Evolutionary conservation across 2,888 invertebrate genomes (phyloP).

Genomic region (Drosophila rubida): DNA sequence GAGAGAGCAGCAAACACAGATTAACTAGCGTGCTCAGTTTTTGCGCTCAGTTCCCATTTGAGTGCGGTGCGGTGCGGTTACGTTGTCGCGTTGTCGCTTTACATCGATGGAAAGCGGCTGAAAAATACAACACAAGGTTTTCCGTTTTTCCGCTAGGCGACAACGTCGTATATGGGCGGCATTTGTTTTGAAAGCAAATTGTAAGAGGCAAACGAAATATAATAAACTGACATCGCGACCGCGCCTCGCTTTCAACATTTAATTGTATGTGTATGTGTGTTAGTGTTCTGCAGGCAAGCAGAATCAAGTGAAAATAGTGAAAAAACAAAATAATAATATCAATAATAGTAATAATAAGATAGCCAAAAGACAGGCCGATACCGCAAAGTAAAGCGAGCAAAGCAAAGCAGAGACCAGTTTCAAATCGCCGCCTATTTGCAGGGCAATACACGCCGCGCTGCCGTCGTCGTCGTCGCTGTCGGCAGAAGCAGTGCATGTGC

Average conservation of each 20-base stretch:
- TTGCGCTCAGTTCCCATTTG: constrained; percentile 60
- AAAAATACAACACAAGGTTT: constrained; percentile 65
- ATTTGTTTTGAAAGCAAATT: constrained; percentile 74
- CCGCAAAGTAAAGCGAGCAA: constrained; percentile 41
- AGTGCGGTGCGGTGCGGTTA: constrained; percentile 73
- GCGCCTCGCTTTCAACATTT: constrained; percentile 65
- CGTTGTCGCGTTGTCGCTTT: constrained; percentile 53
- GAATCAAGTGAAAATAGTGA: constrained; percentile 66
- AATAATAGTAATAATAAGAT: constrained; percentile 54
- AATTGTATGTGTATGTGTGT: constrained; percentile 38
- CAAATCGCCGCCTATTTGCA: constrained; percentile 76
- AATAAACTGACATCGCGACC: constrained; percentile 61
- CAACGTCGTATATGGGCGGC: constrained; percentile 63
- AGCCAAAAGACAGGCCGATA: constrained; percentile 66
- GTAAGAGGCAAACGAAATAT: constrained; percentile 67
- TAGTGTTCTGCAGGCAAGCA: constrained; percentile 47
- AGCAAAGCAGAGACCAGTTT: constrained; percentile 68
- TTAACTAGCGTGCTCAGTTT: constrained; percentile 57
- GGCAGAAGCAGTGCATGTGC: constrained; percentile 53
- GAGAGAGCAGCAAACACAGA: constrained; percentile 51
- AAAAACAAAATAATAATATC: constrained; percentile 40
- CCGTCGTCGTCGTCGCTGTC: constrained; percentile 29
- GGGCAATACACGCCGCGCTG: constrained; percentile 54
- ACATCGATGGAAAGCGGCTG: constrained; percentile 43
- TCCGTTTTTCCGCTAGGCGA: constrained; percentile 65